Percentiles rank a stretch among this genome's conserved stretches.
Evolutionary conservation across 2,113 vertebrate species (phyloP).

Genomic region (Aspiorhynchus laticeps): DNA sequence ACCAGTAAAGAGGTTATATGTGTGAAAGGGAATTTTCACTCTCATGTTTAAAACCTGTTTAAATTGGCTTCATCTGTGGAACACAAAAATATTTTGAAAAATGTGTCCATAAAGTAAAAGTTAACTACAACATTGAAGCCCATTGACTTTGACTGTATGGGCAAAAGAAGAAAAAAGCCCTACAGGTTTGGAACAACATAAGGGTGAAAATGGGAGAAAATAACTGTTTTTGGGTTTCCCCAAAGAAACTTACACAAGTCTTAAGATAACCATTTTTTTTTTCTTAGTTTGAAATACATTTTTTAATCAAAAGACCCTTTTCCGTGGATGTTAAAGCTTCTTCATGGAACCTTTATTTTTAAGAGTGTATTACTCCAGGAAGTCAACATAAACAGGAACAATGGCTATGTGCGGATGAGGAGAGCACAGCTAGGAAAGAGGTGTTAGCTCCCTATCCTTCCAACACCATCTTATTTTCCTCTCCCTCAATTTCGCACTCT

Average conservation of each 20-base stretch:
- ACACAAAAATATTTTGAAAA: too few species aligned
- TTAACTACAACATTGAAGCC: too few species aligned
- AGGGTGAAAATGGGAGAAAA: neutral
- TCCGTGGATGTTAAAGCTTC: neutral
- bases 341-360: neutral
- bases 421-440: slow-evolving; percentile 67
- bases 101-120: too few species aligned
- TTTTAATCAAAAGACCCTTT: neutral
- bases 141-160: neutral
- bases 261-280: neutral
- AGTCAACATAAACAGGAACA: slow-evolving; percentile 44
- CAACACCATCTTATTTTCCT: slow-evolving; percentile 81
- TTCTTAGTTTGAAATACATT: neutral
- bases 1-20: too few species aligned
- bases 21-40: too few species aligned
- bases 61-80: too few species aligned
- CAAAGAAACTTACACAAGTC: neutral
- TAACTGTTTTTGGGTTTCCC: neutral
- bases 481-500: slow-evolving; percentile 80
- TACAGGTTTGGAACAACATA: neutral
- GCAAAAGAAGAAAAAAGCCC: neutral
- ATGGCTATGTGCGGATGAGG: slow-evolving; percentile 61
- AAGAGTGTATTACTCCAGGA: neutral
- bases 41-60: too few species aligned
- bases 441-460: slow-evolving; percentile 70